A percentile compares a stretch with the other conserved stretches of the same genome.
These are phyloP conservation scores for Ormyrus rosae DNA, from an alignment of 2,888 invertebrate species.

Conservation along the genomic window DNA sequence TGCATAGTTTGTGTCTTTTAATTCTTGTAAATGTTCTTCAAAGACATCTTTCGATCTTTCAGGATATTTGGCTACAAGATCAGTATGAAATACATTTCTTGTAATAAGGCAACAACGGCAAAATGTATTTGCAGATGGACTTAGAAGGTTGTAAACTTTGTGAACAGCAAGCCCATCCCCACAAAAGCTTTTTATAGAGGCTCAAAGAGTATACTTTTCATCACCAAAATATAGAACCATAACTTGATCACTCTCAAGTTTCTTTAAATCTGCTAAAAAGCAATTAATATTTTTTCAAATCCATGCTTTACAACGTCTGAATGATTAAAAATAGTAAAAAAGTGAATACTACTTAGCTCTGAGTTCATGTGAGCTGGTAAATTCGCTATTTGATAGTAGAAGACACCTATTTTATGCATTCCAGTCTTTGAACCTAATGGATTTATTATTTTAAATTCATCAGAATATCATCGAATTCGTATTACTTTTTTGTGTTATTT, in stretches of 20 bases:
- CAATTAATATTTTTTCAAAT: constrained; percentile 54
- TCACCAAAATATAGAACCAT: constrained; percentile 42
- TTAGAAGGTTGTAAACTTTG: neutral
- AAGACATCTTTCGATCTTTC: constrained; percentile 48
- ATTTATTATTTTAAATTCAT: constrained; percentile 58
- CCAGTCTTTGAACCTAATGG: constrained; percentile 58
- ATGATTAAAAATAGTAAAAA: constrained; percentile 48
- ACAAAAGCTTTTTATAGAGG: constrained; percentile 51
- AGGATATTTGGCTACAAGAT: constrained; percentile 9
- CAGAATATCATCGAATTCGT: constrained; percentile 55
- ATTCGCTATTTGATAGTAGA: constrained; percentile 37
- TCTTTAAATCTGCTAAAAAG: constrained; percentile 55
- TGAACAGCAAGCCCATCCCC: constrained; percentile 32
- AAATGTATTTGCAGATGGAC: constrained; percentile 55
- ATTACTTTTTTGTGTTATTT: constrained; percentile 44
- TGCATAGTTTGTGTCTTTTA: constrained; percentile 22
- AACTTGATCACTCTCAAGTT: constrained; percentile 56
- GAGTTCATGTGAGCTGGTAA: constrained; percentile 55
- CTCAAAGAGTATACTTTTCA: constrained; percentile 53
- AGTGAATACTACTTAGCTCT: constrained; percentile 53
- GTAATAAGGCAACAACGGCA: constrained; percentile 49
- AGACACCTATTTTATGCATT: constrained; percentile 58
- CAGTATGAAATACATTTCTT: constrained; percentile 48
- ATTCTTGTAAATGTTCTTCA: constrained; percentile 38
- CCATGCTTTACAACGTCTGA: constrained; percentile 57